phyloP scores from a whole-genome alignment of 2,888 invertebrate genomes.

The Embidobia sp. region DNA sequence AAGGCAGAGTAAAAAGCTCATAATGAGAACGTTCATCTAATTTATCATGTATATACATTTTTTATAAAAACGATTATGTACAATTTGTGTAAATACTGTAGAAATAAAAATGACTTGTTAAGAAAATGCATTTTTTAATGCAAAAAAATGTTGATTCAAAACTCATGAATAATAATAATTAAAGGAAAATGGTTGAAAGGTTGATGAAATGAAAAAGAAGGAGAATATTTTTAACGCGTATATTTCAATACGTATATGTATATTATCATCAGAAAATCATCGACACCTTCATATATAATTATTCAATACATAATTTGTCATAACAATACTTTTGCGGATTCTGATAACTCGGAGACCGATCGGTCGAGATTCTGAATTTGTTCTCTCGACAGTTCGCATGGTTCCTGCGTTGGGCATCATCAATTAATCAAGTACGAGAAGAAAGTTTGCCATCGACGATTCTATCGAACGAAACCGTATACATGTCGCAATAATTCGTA shows the following conservation, averaged over 20 bases:
- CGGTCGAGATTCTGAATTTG: constrained; percentile 1
- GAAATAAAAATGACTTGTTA: too few species aligned
- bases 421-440: constrained; percentile 15
- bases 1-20: not conserved
- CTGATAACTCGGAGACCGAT: constrained; percentile 12
- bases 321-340: constrained; percentile 36
- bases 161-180: too few species aligned
- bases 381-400: constrained; percentile 17
- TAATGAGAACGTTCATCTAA: too few species aligned
- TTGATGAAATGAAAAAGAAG: not conserved
- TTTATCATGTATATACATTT: not conserved
- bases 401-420: constrained; percentile 9
- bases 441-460: constrained; percentile 3
- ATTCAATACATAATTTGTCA: constrained; percentile 39
- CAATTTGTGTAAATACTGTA: constrained; percentile 15
- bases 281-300: constrained; percentile 47
- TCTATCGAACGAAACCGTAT: too few species aligned
- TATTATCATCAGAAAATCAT: constrained; percentile 60
- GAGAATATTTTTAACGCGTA: constrained; percentile 55
- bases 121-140: too few species aligned
- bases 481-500: not conserved
- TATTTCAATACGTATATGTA: constrained; percentile 63
- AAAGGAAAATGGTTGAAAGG: too few species aligned
- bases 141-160: too few species aligned
- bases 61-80: constrained; percentile 19